phyloP scores from a whole-genome alignment of 2,113 vertebrate genomes.

The Danionella cerebrum region DNA sequence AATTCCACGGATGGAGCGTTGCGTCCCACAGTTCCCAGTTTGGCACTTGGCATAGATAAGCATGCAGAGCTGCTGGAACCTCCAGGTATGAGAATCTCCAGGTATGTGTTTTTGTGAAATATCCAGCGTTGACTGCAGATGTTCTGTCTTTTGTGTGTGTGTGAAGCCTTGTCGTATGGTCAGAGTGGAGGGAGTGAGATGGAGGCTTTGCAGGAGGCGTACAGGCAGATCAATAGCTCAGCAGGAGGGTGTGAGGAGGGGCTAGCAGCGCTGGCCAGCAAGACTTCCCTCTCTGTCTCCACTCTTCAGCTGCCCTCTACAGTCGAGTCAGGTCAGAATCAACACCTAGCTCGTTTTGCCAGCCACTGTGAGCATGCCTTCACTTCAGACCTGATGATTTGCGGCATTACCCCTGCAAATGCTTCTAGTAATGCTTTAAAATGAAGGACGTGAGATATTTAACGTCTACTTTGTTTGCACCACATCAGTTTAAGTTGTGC shows the following conservation, averaged over 20 bases:
- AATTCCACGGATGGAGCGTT: constrained; percentile 64
- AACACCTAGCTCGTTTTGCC: neutral
- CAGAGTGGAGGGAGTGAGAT: constrained; percentile 74
- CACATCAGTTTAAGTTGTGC: no score
- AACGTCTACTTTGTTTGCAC: neutral
- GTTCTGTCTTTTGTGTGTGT: constrained; percentile 29
- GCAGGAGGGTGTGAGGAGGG: constrained; percentile 59
- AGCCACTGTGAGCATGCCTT: neutral
- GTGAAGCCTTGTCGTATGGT: constrained; percentile 49
- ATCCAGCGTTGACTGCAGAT: neutral
- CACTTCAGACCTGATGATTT: neutral
- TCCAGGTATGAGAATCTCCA: neutral
- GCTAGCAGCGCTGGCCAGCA: neutral
- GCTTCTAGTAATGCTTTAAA: neutral
- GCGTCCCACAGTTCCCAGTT: constrained; percentile 28
- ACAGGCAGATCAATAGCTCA: constrained; percentile 65
- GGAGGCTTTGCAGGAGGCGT: constrained; percentile 79
- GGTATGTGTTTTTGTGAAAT: neutral
- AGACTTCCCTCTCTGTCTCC: constrained; percentile 18
- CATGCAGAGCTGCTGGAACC: constrained; percentile 54
- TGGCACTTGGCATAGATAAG: constrained; percentile 17
- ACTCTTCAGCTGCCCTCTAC: constrained; percentile 46
- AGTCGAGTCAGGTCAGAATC: constrained; percentile 56
- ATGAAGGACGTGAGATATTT: neutral
- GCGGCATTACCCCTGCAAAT: neutral